Percentiles rank a stretch among this genome's conserved stretches.
Conservation (phyloP, 2,797 vertebrate species). For the Sebastes hubbsi region DNA sequence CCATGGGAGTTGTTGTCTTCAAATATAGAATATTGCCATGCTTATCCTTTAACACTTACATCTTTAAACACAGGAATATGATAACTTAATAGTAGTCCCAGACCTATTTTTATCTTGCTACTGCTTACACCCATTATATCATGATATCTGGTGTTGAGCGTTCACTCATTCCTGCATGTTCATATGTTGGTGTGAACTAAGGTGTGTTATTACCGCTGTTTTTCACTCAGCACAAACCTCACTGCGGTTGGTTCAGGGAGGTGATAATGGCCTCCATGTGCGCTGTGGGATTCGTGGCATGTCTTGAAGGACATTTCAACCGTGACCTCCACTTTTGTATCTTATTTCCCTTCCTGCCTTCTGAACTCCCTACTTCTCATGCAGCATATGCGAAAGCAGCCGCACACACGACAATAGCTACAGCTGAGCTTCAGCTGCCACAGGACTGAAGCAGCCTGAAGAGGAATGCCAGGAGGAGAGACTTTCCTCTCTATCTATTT, state of each 20-base stretch:
- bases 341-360: not conserved
- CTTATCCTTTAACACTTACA: not conserved
- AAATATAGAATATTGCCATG: not conserved
- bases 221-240: slow-evolving; percentile 1
- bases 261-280: slow-evolving; percentile 51
- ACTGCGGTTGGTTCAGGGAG: slow-evolving; percentile 24
- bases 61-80: not conserved
- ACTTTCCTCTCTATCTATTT: slow-evolving; percentile 62
- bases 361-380: slow-evolving; percentile 1
- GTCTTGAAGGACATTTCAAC: slow-evolving; percentile 46
- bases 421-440: slow-evolving; percentile 48
- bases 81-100: not conserved
- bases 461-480: slow-evolving; percentile 41
- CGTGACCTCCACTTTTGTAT: slow-evolving; percentile 20
- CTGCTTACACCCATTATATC: not conserved
- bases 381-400: not conserved
- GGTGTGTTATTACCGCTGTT: slow-evolving; percentile 25
- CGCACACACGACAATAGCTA: slow-evolving; percentile 15
- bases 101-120: not conserved
- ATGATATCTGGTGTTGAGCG: not conserved
- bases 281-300: slow-evolving; percentile 24
- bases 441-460: not conserved
- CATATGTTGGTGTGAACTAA: not conserved
- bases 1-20: not conserved
- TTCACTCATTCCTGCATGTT: slow-evolving; percentile 7